phyloP scores from a whole-genome alignment of 1,140 invertebrate genomes.

The Lanistes nyassanus region DNA sequence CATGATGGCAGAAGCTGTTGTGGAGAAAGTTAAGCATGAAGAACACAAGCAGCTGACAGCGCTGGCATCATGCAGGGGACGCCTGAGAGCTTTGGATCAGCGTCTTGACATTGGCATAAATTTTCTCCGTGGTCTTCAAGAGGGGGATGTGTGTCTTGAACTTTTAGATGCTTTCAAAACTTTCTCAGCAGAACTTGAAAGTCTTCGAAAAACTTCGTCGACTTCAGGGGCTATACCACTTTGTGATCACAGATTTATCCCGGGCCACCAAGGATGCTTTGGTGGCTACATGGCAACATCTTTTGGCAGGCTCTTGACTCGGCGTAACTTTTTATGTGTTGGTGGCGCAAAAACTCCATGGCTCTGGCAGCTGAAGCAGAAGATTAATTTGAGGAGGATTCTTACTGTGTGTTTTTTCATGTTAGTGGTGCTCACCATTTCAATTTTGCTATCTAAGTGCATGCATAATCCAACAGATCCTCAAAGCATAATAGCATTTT shows the following conservation, averaged over 20 bases:
- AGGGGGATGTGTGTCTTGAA: slow-evolving; percentile 56
- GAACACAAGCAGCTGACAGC: slow-evolving; percentile 33
- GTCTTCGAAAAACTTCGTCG: slow-evolving; percentile 7
- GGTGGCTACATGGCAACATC: slow-evolving; percentile 14
- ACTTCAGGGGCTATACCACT: slow-evolving; percentile 10
- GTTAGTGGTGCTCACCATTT: slow-evolving; percentile 12
- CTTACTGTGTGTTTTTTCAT: not conserved
- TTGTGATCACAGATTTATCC: slow-evolving; percentile 17
- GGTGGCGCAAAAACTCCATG: slow-evolving; percentile 2
- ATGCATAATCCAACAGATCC: not conserved
- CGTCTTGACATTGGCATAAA: slow-evolving; percentile 40
- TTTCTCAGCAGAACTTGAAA: slow-evolving; percentile 16
- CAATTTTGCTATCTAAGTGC: not conserved
- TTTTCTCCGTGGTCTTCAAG: slow-evolving; percentile 54
- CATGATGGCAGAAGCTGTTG: slow-evolving; percentile 35
- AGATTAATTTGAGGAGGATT: not conserved
- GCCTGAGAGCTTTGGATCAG: slow-evolving; percentile 38
- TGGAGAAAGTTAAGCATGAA: slow-evolving; percentile 32
- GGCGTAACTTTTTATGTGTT: slow-evolving; percentile 2
- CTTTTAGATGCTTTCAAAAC: slow-evolving; percentile 40
- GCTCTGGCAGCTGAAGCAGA: not conserved
- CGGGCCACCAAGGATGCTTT: slow-evolving; percentile 1
- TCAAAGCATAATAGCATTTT: not conserved
- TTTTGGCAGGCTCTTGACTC: slow-evolving; percentile 3
- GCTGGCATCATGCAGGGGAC: slow-evolving; percentile 39